Evolutionary conservation across 2,888 invertebrate species (phyloP).

Genomic region (Drepanosiphum platanoidis): DNA sequence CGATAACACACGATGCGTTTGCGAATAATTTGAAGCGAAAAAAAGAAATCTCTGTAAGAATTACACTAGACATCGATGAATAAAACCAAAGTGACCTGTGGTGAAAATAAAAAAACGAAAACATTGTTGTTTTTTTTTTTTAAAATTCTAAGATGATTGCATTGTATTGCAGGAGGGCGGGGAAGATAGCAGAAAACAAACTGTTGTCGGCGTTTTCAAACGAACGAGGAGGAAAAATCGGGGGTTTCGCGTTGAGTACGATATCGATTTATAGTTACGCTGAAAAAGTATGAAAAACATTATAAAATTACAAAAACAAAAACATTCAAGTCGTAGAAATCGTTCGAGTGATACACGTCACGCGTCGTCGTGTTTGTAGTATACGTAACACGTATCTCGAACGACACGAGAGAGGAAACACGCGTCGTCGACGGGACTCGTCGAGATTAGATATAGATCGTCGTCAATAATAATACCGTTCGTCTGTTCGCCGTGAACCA

Average conservation of each 20-base stretch:
- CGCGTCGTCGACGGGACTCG: not conserved
- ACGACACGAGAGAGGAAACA: not conserved
- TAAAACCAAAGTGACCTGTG: not conserved
- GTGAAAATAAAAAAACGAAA: not conserved
- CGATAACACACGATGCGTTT: not conserved
- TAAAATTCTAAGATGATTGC: not conserved
- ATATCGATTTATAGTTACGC: too few species aligned
- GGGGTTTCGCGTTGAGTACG: not conserved
- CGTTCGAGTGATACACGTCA: too few species aligned
- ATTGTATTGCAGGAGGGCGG: not conserved
- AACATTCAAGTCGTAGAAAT: not conserved
- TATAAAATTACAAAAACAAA: constrained; percentile 3
- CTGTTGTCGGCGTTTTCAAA: not conserved
- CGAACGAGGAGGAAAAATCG: too few species aligned
- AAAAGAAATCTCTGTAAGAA: constrained; percentile 10
- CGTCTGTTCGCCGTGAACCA: not conserved
- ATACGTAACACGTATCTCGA: not conserved
- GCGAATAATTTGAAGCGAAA: constrained; percentile 12
- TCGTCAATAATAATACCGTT: not conserved
- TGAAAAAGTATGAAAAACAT: constrained; percentile 11
- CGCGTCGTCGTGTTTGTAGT: too few species aligned
- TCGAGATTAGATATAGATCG: not conserved
- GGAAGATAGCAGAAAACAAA: too few species aligned
- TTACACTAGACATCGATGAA: constrained; percentile 3
- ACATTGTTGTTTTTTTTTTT: too few species aligned